Base-by-base conservation (phyloP, 2,113 vertebrate genomes). In the Micronisus gabar region DNA sequence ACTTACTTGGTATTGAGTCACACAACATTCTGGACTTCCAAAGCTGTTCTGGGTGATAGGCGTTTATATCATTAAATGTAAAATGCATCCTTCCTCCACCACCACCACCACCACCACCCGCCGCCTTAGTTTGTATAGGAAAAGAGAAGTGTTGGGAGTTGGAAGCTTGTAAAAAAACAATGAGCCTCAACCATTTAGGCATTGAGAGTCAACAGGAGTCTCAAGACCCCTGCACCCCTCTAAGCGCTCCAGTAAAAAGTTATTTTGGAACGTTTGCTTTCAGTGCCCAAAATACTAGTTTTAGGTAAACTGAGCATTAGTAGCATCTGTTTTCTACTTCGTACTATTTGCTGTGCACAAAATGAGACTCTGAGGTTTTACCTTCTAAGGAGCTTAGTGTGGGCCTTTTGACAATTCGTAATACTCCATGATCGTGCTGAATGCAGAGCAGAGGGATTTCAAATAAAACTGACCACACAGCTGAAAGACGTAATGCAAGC, bases 171-270 rank as follows among this genome's bases (percentile, higher is more conserved):
- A 43, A 63, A 40, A 85, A 18, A 65, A 13, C 38, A 38, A 5
- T 8, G 4, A 78, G 5, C 29, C 8, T 73, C 19, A 41, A 10
- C 17, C 0, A 0, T 62, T 86, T 65, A 2, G 3, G 27, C 34
- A n/a, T 1, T 47, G 56, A 30, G 48, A 73, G 13, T 45, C 66
- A 73, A 41, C 18, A 76, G 13, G 9, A 7, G 1, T 66, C 47
- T 81, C 58, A 27, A 25, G 15, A 41, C 6, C 5, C 7, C 5
- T 73, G 7, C 25, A 62, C 22, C 14, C 10, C 38, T 70, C 2
- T 43, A 45, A 71, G 59, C 83, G 14, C 27, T 83, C 40, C 18
- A 34, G 14, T 53, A 67, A 74, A 56, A 66, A 43, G 50, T 58
- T 79, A n/a, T 20, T 80, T 86, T 32, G 15, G 27, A 80, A 50